phyloP scores from a whole-genome alignment of 2,113 vertebrate genomes.

The Podarcis cretensis region DNA sequence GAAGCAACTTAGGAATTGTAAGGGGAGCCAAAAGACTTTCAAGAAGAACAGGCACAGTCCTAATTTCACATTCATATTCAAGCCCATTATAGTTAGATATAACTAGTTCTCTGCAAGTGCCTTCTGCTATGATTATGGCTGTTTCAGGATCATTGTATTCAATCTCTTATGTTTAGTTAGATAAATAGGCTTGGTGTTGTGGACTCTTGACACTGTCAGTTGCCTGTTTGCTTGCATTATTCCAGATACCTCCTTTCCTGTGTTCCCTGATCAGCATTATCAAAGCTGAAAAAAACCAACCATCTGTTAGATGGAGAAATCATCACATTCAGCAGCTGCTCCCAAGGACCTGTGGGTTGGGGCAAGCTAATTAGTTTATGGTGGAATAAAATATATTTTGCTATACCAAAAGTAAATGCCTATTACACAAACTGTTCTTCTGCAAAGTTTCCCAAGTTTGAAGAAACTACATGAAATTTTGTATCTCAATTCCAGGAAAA shows the following conservation, averaged over 20 bases:
- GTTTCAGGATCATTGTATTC: not conserved
- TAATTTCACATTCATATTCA: not conserved
- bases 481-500: conserved; percentile 55
- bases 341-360: not conserved
- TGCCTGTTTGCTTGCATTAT: not conserved
- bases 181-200: not conserved
- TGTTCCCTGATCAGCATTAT: not conserved
- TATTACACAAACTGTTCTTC: conserved; percentile 36
- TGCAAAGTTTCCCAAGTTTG: conserved; percentile 46
- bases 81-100: not conserved
- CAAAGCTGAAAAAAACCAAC: not conserved
- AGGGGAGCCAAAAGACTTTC: not conserved
- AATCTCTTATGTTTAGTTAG: not conserved
- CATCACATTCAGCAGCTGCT: not conserved
- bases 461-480: conserved; percentile 64
- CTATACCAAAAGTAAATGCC: not conserved
- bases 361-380: conserved; percentile 18
- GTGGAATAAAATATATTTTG: not conserved
- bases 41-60: not conserved
- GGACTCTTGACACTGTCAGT: not conserved
- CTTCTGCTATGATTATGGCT: not conserved
- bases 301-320: not conserved
- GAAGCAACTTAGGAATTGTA: not conserved
- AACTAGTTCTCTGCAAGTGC: not conserved
- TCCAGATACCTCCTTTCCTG: not conserved